A percentile compares a stretch with the other conserved stretches of the same genome.
These are phyloP conservation scores for Leuctra nigra DNA, from an alignment of 2,888 invertebrate genomes.

Conservation along the genomic window DNA sequence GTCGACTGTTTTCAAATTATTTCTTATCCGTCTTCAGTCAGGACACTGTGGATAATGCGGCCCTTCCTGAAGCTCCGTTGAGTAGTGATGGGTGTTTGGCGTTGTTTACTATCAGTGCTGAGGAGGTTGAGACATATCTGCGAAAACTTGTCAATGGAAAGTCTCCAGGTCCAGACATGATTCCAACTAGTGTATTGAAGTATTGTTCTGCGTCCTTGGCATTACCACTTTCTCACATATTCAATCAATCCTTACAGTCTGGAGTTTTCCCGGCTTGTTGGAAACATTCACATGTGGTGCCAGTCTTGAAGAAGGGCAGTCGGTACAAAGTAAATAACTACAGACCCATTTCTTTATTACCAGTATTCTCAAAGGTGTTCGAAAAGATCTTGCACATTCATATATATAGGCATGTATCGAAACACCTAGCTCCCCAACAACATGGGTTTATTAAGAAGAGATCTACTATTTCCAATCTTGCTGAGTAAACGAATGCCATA, in stretches of 20 bases:
- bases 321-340: neutral
- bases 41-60: neutral
- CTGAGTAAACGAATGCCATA: neutral
- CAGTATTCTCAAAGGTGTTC: neutral
- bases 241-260: neutral
- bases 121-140: neutral
- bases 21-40: neutral
- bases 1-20: neutral
- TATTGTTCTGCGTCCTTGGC: neutral
- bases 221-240: neutral
- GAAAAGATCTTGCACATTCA: neutral
- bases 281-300: neutral
- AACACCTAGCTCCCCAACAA: neutral
- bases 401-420: neutral
- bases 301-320: neutral
- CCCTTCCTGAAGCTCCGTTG: neutral
- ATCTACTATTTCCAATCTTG: neutral
- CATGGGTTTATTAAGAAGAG: neutral
- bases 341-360: neutral
- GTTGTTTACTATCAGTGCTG: neutral
- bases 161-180: neutral
- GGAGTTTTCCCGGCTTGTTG: neutral
- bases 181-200: neutral
- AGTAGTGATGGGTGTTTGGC: neutral
- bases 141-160: neutral